Conservation (phyloP, 2,888 invertebrate genomes). For the Stegophylla sp. region DNA sequence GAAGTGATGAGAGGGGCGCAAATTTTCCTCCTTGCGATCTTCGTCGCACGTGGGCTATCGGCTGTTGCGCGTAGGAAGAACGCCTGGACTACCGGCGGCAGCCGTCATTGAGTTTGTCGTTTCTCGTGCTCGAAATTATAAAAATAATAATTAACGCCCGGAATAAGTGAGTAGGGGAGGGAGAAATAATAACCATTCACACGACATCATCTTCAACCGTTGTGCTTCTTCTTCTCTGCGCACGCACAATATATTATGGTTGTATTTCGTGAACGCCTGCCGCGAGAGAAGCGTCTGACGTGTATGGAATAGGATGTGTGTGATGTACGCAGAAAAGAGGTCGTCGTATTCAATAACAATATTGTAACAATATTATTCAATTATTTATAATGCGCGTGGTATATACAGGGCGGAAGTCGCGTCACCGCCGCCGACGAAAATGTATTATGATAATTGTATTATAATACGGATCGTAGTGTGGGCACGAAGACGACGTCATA, state of each 20-base stretch:
- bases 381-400: background rate
- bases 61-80: slow-evolving; percentile 24
- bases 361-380: background rate
- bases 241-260: background rate
- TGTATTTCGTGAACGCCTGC: background rate
- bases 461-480: background rate
- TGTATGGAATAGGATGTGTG: background rate
- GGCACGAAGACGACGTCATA: background rate
- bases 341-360: background rate
- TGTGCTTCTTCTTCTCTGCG: background rate
- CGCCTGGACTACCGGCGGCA: slow-evolving; percentile 11
- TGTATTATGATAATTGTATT: background rate
- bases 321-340: background rate
- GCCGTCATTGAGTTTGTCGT: background rate
- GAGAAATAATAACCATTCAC: background rate
- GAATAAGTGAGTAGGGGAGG: background rate
- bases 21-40: background rate
- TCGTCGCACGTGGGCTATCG: background rate
- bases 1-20: background rate
- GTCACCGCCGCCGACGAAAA: slow-evolving; percentile 1
- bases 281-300: background rate
- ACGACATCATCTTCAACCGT: background rate
- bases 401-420: slow-evolving; percentile 6
- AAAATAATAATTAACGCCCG: background rate
- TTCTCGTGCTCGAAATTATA: background rate